Evolutionary conservation across 92 coral and sea anemone species (phyloP), one percentile per base, ranked within the genome.

Genomic region (Pocillopora meandrina): DNA sequence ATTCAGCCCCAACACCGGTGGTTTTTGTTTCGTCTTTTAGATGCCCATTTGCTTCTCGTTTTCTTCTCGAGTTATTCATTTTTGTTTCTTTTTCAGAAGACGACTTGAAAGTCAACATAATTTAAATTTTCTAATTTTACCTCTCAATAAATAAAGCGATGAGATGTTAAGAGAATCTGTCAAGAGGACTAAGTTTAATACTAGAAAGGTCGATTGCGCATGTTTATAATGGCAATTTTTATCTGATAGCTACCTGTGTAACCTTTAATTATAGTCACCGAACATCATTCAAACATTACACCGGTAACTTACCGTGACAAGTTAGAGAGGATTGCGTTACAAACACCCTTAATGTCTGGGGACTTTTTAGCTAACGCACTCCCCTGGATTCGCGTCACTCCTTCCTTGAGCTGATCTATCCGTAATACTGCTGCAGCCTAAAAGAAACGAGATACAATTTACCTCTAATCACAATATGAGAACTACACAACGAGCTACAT

Each of bases 271-370:
- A 3, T 7, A 0, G 52, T 7, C 52, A 42, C 0, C 52, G 0
- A 2, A 2, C 52, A 42, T 42, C 52, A 42, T 42, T 3, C 52
- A 3, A 42, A 3, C 52, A 59, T 59, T 59, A 59, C 18, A 59
- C 62, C 14, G 62, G 17, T 19, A 59, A 81, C 85, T 71, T 0
- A 81, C 85, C 85, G 69, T 81, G 85, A 71, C 85, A 81, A 71
- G 66, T 35, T 81, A 1, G 77, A 58, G 10, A 19, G 76, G 74
- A 81, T 71, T 61, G 21, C 60, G 69, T 42, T 58, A 35, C 85
- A 81, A 34, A 42, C 56, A 16, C 60, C 18, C 77, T 71, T 81
- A 31, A 81, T 12, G 77, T 61, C 85, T 5, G 61, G 70, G 47
- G 77, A 61, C 67, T 20, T 81, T 58, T 60, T 69, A 20, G 65